Percentiles rank a stretch among this genome's conserved stretches.
Conservation (phyloP, 2,888 invertebrate species). For the Steinernema hermaphroditum region DNA sequence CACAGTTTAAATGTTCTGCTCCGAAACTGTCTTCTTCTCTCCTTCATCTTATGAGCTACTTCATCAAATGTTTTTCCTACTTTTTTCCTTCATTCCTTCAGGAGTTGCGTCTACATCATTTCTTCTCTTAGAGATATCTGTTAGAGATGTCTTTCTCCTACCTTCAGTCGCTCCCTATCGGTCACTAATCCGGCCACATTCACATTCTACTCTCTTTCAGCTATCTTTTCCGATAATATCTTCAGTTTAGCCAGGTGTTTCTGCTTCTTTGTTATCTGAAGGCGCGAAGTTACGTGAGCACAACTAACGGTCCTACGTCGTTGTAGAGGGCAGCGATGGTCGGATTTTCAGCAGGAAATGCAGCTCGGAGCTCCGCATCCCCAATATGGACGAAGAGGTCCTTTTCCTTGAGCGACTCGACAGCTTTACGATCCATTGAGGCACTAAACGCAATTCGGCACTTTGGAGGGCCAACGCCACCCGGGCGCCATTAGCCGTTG, state of each 20-base stretch:
- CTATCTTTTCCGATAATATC: not conserved
- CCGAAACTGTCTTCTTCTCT: not conserved
- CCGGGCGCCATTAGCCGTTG: not conserved
- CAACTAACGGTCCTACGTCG: too few relatives aligned
- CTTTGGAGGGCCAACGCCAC: not conserved
- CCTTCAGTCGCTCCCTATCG: not conserved
- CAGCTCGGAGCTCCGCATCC: slow-evolving; percentile 2
- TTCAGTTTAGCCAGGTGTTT: not conserved
- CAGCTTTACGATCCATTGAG: slow-evolving; percentile 6
- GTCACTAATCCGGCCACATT: not conserved
- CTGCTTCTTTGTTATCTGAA: slow-evolving; percentile 9
- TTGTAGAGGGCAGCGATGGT: not conserved
- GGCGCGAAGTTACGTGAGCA: too few relatives aligned
- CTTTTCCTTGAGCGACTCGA: slow-evolving; percentile 8
- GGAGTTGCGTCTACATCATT: too few relatives aligned
- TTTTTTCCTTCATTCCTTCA: not conserved
- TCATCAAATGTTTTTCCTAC: not conserved
- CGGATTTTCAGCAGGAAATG: slow-evolving; percentile 12
- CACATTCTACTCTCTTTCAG: not conserved
- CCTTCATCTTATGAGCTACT: not conserved
- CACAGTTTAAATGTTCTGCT: too few relatives aligned
- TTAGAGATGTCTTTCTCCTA: too few relatives aligned
- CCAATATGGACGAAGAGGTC: slow-evolving; percentile 14
- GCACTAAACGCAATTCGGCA: not conserved
- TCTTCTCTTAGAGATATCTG: too few relatives aligned